Base-by-base conservation (phyloP, 2,888 invertebrate species). In the Drosophila melanosoma region DNA sequence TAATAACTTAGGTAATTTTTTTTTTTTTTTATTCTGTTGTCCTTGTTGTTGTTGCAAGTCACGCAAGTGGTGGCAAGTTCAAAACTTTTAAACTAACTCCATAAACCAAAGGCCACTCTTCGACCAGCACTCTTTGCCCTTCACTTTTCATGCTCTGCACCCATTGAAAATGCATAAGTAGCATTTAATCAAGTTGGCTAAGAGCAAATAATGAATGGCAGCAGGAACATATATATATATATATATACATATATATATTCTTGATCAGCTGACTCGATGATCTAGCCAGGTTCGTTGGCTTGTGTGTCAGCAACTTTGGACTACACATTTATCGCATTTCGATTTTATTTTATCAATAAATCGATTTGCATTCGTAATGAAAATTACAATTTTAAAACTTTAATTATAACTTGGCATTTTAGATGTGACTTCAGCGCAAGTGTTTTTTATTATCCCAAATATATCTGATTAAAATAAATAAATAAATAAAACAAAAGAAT, bases 1-100 rank as follows among this genome's bases (percentile, higher is more conserved):
- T 82, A 86, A 86, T 86, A 85, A 86, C 84, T 84, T 82, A 71
- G 81, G 82, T 80, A 83, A 83, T 79, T 82, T 74, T 63, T 58
- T 54, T 69, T 64, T 65, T 54, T 65, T 38, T 48, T 1, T 49
- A 4, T 29, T 5, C n/a, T n/a, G 7, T 7, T 23, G n/a, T 56
- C 12, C 36, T 35, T n/a, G 26, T 26, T 54, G 20, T 38, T 56
- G 17, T 56, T 56, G 38, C 38, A 56, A 65, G 69, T 71, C 69
- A 69, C 66, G 49, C 66, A 63, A 69, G 68, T 75, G 76, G 56
- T 64, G 68, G 63, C 69, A 79, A 83, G 84, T 76, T 81, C 76
- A 74, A 69, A 84, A 86, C 73, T 86, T 83, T 81, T 40, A 51
- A 68, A 53, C 65, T 62, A 48, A 57, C 48, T 45, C 53, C 56